These are phyloP conservation scores for Lophotis ruficrista DNA, from an alignment of 2,113 vertebrate genomes.

Conservation along the genomic window DNA sequence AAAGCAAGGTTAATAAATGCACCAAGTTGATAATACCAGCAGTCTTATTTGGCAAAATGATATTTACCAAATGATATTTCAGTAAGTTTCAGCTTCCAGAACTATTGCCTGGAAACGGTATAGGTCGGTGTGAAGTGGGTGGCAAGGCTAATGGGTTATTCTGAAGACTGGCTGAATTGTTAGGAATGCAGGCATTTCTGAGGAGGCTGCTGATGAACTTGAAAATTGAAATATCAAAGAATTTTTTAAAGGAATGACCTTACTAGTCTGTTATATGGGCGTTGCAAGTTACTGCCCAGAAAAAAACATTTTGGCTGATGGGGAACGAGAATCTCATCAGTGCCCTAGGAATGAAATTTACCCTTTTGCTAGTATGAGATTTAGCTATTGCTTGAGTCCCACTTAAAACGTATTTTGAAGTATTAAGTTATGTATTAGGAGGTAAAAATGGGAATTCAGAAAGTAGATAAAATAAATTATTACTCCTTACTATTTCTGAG, in stretches of 20 bases:
- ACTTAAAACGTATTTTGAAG: background rate
- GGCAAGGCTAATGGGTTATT: background rate
- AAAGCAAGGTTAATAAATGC: conserved; percentile 14
- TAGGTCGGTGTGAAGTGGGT: conserved; percentile 30
- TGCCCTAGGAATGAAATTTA: background rate
- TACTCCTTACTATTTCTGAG: background rate
- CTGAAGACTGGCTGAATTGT: conserved; percentile 17
- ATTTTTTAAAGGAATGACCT: conserved; percentile 17
- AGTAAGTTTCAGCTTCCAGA: conserved; percentile 6
- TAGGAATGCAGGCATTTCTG: conserved; percentile 49
- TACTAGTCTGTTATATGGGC: background rate
- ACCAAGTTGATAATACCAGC: background rate
- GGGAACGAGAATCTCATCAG: background rate
- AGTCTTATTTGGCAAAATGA: background rate
- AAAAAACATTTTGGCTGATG: background rate
- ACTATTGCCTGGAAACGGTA: background rate
- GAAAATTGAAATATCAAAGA: conserved; percentile 46
- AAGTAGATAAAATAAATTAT: background rate
- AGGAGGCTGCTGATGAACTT: conserved; percentile 40
- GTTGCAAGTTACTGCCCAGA: background rate
- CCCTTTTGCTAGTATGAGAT: background rate
- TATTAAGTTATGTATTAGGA: background rate
- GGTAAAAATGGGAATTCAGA: background rate
- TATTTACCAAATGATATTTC: background rate
- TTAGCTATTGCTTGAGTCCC: background rate